Percentiles rank a stretch among this genome's conserved stretches.
Evolutionary conservation across 2,888 invertebrate species (phyloP).

Genomic region (Lasioglossum vierecki): DNA sequence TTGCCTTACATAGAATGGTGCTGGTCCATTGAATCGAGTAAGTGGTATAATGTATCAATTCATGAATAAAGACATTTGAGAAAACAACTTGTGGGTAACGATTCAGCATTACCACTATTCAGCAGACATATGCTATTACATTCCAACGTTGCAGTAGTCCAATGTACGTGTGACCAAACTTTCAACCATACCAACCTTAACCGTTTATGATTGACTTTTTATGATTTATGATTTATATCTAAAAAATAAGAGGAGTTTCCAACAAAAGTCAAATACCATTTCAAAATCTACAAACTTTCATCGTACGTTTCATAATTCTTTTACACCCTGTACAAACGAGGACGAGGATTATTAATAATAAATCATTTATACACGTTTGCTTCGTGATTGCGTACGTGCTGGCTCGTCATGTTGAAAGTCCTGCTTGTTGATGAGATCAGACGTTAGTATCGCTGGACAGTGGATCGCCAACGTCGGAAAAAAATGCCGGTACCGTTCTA

Average conservation of each 20-base stretch:
- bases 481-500: constrained; percentile 59
- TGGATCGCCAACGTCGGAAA: constrained; percentile 29
- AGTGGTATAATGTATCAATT: not conserved
- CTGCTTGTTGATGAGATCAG: constrained; percentile 30
- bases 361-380: constrained; percentile 3
- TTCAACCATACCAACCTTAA: not conserved
- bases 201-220: too few species aligned
- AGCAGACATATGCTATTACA: not conserved
- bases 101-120: not conserved
- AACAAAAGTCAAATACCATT: too few species aligned
- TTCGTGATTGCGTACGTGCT: not conserved
- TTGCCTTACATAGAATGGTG: not conserved
- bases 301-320: too few species aligned
- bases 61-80: constrained; percentile 1
- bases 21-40: not conserved
- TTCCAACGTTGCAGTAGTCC: not conserved
- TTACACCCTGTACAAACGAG: not conserved
- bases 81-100: not conserved
- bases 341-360: not conserved
- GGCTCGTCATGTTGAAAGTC: not conserved
- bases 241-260: too few species aligned
- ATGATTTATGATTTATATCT: too few species aligned
- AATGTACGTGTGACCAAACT: not conserved
- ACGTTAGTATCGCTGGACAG: constrained; percentile 33
- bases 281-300: too few species aligned